These are phyloP conservation scores for Euleptes europaea DNA, from an alignment of 2,113 vertebrate genomes.

Conservation along the genomic window DNA sequence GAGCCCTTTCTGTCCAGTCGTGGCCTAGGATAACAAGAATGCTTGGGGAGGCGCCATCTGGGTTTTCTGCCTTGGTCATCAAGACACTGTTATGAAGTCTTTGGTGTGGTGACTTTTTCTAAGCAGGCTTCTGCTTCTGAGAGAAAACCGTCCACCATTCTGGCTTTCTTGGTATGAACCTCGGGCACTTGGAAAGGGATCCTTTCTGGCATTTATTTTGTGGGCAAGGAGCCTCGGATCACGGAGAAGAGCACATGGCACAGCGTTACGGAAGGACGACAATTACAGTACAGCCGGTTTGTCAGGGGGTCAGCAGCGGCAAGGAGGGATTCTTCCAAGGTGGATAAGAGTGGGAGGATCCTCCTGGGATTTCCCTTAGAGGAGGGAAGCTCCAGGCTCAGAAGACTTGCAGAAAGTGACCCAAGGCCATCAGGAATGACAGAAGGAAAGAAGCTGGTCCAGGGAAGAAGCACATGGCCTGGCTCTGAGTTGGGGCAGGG, in stretches of 20 bases:
- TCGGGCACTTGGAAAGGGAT: background rate
- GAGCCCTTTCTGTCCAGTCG: background rate
- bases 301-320: background rate
- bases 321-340: background rate
- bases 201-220: background rate
- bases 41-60: background rate
- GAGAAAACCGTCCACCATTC: no score
- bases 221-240: background rate
- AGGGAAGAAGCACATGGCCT: no score
- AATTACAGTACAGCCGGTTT: background rate
- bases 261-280: background rate
- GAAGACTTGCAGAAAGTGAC: background rate
- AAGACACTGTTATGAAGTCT: background rate
- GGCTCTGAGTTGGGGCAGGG: fast-evolving
- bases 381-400: background rate
- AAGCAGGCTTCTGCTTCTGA: background rate
- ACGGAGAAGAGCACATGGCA: background rate
- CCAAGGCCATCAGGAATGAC: background rate
- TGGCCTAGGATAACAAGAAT: background rate
- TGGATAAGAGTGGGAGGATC: background rate
- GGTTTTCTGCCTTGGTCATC: background rate
- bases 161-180: no score
- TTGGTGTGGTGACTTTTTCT: no score
- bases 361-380: background rate
- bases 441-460: background rate